Conservation (phyloP, 2,797 vertebrate species). For the Oreortyx pictus region DNA sequence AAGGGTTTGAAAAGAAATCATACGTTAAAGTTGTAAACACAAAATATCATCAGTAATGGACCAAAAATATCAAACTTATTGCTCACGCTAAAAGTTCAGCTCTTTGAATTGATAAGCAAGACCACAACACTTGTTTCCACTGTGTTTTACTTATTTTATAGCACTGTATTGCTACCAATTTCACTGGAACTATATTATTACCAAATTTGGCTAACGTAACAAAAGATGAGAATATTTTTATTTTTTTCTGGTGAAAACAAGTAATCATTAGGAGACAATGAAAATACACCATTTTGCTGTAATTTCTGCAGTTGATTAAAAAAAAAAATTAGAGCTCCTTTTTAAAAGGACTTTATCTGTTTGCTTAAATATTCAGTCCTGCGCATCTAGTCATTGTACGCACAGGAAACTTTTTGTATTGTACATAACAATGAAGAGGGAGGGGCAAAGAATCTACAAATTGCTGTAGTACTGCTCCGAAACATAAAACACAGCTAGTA, state of each 20-base stretch:
- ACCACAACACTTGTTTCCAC: neutral
- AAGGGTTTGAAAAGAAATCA: neutral
- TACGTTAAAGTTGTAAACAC: neutral
- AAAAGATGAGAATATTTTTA: conserved; percentile 4
- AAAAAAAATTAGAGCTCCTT: conserved; percentile 11
- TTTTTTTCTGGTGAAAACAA: conserved; percentile 19
- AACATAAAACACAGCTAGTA: neutral
- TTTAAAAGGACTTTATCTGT: neutral
- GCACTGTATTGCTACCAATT: conserved; percentile 1
- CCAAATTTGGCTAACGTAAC: neutral
- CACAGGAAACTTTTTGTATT: neutral
- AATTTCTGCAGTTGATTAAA: conserved; percentile 28
- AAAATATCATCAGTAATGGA: neutral
- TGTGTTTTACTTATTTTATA: neutral
- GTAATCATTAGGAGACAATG: neutral
- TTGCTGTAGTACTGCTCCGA: neutral
- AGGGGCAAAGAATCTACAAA: neutral
- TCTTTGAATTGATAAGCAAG: neutral
- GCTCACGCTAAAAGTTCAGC: neutral
- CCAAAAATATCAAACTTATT: neutral
- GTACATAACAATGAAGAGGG: neutral
- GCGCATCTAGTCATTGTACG: accelerated
- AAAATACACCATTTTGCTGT: neutral
- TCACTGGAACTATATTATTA: neutral
- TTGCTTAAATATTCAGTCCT: neutral